A percentile compares a stretch with the other conserved stretches of the same genome.
Conservation (phyloP, 2,113 vertebrate genomes). For the Pteropus alecto region DNA sequence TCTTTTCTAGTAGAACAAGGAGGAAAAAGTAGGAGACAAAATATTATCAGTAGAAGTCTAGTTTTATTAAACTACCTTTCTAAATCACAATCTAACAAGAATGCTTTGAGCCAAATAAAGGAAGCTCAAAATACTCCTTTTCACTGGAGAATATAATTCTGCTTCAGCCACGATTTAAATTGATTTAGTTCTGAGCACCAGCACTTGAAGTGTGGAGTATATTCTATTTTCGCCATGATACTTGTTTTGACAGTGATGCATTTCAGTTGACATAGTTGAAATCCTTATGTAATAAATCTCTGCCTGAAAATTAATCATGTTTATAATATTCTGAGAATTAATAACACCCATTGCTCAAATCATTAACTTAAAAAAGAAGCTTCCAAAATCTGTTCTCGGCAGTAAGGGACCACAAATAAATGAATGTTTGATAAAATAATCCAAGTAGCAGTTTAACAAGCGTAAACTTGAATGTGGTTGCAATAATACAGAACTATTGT, state of each 20-base stretch:
- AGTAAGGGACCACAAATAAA: conserved; percentile 90
- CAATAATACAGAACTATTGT: conserved; percentile 98
- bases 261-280: conserved; percentile 89
- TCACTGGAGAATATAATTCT: conserved; percentile 80
- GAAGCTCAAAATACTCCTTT: conserved; percentile 66
- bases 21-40: not conserved
- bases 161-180: conserved; percentile 71
- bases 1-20: not conserved
- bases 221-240: conserved; percentile 76
- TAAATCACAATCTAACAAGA: conserved; percentile 75
- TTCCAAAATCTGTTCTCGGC: conserved; percentile 87
- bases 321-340: conserved; percentile 95
- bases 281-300: conserved; percentile 91
- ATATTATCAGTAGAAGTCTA: conserved; percentile 16
- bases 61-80: conserved; percentile 69
- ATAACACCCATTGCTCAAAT: conserved; percentile 93
- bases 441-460: conserved; percentile 99
- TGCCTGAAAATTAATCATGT: conserved; percentile 97
- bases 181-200: conserved; percentile 65
- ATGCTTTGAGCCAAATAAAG: conserved; percentile 67
- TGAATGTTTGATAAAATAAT: conserved; percentile 99
- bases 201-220: conserved; percentile 63
- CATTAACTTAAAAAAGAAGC: conserved; percentile 93
- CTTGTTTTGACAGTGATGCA: conserved; percentile 86
- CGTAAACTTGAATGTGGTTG: conserved; percentile 93